These are phyloP conservation scores for Cosmia pyralina DNA, from an alignment of 2,888 invertebrate species.

Conservation along the genomic window DNA sequence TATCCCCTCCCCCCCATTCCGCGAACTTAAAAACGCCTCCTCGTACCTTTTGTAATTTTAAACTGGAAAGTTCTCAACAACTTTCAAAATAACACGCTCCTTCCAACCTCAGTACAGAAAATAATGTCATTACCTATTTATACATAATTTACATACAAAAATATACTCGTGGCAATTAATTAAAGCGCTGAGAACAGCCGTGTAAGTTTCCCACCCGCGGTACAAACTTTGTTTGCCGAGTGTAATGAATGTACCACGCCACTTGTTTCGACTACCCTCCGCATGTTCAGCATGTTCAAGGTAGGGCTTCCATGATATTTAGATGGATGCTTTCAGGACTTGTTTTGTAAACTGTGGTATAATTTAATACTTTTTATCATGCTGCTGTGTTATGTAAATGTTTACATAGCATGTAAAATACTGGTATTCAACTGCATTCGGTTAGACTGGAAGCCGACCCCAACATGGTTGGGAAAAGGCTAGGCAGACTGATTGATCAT, in stretches of 20 bases:
- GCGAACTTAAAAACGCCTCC: too few species aligned
- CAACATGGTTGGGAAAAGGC: too few species aligned
- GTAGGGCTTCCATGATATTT: constrained; percentile 49
- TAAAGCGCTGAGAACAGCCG: constrained; percentile 59
- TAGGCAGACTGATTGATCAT: too few species aligned
- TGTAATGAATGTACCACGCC: constrained; percentile 77
- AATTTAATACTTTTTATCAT: not conserved
- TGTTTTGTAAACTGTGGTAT: not conserved
- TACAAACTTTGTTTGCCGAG: constrained; percentile 73
- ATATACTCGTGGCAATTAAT: constrained; percentile 66
- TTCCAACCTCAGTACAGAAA: constrained; percentile 8
- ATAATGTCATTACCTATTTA: constrained; percentile 34
- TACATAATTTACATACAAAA: constrained; percentile 34
- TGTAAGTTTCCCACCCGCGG: constrained; percentile 72
- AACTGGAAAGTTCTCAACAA: not conserved
- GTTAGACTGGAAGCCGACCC: too few species aligned
- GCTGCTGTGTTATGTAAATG: too few species aligned
- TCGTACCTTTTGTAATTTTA: not conserved
- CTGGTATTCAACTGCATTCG: too few species aligned
- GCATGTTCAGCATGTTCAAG: constrained; percentile 47
- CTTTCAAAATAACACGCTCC: not conserved
- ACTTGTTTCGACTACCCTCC: constrained; percentile 70
- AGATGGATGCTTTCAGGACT: constrained; percentile 11
- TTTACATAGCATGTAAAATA: too few species aligned
- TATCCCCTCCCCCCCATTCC: too few species aligned